These are phyloP conservation scores for Phyto melanocephala DNA, from an alignment of 2,888 invertebrate species.

Conservation along the genomic window DNA sequence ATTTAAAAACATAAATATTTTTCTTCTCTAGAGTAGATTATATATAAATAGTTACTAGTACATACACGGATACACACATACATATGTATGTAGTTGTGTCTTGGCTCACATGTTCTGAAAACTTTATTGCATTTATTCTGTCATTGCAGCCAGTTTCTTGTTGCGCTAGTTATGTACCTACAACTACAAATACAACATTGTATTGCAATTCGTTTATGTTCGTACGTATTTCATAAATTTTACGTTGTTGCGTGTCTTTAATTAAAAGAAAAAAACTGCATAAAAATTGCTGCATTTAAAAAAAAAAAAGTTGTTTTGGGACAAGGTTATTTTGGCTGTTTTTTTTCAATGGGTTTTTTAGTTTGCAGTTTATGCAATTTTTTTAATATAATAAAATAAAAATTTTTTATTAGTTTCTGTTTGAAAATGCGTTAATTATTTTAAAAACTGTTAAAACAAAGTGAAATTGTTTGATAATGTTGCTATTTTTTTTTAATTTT, in stretches of 20 bases:
- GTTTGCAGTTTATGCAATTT: conserved; percentile 50
- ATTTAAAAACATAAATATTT: conserved; percentile 37
- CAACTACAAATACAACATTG: conserved; percentile 20
- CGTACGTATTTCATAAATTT: conserved; percentile 64
- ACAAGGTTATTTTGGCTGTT: conserved; percentile 69
- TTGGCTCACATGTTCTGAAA: no score
- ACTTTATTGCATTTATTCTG: conserved; percentile 17
- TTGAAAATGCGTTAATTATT: conserved; percentile 57
- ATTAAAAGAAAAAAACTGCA: conserved; percentile 66
- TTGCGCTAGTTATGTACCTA: neutral
- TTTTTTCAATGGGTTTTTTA: conserved; percentile 5
- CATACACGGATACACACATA: no score
- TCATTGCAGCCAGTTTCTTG: neutral
- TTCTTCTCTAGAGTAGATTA: conserved; percentile 21
- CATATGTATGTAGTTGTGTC: no score
- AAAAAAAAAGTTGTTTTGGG: conserved; percentile 70
- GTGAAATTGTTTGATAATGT: conserved; percentile 30
- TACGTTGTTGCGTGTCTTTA: conserved; percentile 70
- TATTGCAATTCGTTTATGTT: conserved; percentile 58
- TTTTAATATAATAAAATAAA: neutral
- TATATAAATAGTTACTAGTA: neutral
- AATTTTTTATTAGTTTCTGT: neutral
- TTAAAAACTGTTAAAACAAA: conserved; percentile 27
- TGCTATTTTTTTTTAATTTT: conserved; percentile 4
- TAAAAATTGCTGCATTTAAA: conserved; percentile 42